Base-by-base conservation (phyloP, 2,113 vertebrate genomes). In the Ivindomyrus marchei region DNA sequence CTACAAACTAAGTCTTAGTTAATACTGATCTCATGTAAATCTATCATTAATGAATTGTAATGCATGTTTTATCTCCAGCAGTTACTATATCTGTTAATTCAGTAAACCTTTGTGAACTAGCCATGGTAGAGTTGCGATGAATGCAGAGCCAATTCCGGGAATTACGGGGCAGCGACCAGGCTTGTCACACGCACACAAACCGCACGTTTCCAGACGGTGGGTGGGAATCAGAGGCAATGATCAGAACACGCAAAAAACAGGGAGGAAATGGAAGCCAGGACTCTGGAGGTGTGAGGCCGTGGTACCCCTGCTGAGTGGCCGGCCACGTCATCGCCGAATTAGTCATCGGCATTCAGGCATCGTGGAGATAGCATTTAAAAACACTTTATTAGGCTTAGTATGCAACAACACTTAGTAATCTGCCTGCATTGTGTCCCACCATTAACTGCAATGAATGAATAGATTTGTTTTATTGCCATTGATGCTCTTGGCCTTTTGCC, bases 401-500 rank as follows among this genome's bases (percentile, higher is more conserved):
- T 80, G 84, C 47, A 27, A 86, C 21, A 47, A 50, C n/a, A 47
- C 47, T 50, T 49, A 49, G 84, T 31, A 50, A 49, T 85, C 83
- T 85, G 83, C 47, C 83, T 47, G 83, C 83, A 47, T 86, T 27
- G 45, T 86, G 84, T 49, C 45, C 45, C 45, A 86, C 9, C n/a
- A 86, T 86, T 52, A 87, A 53, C 85, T 87, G 50, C 49, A 53
- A 52, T 53, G 85, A 47, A 86, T 53, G n/a, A 52, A 87, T 85
- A 24, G 19, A 24, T 52, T 53, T 36, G 9, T 31, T 50, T 36
- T 27, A 39, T 50, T 36, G 49, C 19, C 49, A 87, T 52, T 27
- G 9, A 87, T 52, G 13, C 85, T 19, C 3, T n/a, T 87, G 49
- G 85, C 49, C 49, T 53, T 50, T 46, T 31, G 46, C 49, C 85